Base-by-base conservation (phyloP, 2,113 vertebrate genomes). In the Garra rufa region DNA sequence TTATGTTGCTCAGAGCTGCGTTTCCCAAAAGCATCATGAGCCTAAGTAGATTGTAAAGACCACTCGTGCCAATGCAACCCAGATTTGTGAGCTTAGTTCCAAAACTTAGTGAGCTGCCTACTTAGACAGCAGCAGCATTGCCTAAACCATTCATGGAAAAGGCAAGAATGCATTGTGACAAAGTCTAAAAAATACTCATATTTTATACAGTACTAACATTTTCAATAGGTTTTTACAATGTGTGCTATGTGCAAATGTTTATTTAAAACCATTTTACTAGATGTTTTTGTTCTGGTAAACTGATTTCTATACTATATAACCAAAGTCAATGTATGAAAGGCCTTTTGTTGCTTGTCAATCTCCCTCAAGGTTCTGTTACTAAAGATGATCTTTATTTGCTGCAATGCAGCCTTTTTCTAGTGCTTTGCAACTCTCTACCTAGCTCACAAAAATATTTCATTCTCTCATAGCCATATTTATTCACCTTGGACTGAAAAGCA, bases 401-500 rank as follows among this genome's bases (percentile, higher is more conserved):
- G 69, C 69, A 59, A 34, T 76, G 82, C 71, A 74, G 70, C 30
- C 21, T 69, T 43, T 83, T 17, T 26, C 9, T 14, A n/a, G 26
- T 34, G 2, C 46, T 41, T 41, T 17, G 24, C 24, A 63, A 61
- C 52, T 61, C 71, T 67, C 28, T 38, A 69, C 17, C 30, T 21
- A 17, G 3, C 30, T 69, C 34, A 38, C 65, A 69, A 69, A 67
- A 48, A 48, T 48, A 43, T 26, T 74, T 9, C 3, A 48, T 9
- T 75, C 15, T 19, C 14, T 10, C 7, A 48, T 28, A 74, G 14
- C 44, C 44, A 69, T 69, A 69, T 41, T 38, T 69, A 17, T 74
- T 74, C n/a, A 17, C 44, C 43, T 46, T 74, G 14, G n/a, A 48
- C 71, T 17, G 14, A 28, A 74, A 74, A 74, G 65, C 30, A 69